Conservation (phyloP, 2,888 invertebrate genomes). For the Flexamia atlantica region DNA sequence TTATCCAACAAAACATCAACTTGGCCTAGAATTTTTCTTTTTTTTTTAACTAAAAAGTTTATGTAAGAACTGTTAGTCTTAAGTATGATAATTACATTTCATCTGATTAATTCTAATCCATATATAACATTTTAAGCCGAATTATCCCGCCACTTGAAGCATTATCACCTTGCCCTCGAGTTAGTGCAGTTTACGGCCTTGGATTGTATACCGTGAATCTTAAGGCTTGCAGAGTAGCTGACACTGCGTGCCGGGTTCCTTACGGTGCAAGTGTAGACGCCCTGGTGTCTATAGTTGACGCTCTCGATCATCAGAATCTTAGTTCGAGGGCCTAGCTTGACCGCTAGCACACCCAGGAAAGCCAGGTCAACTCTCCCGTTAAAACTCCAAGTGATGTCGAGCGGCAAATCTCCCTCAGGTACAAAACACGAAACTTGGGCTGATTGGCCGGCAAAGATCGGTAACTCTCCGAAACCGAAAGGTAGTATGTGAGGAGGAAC, state of each 20-base stretch:
- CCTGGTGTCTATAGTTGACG: conserved; percentile 72
- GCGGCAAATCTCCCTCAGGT: conserved; percentile 85
- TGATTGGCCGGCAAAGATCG: conserved; percentile 83
- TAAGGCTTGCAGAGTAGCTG: conserved; percentile 76
- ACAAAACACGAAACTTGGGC: conserved; percentile 84
- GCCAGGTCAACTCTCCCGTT: conserved; percentile 73
- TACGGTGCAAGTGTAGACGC: conserved; percentile 79
- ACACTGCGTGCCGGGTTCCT: conserved; percentile 78
- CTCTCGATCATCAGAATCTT: conserved; percentile 68
- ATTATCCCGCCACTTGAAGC: conserved; percentile 18
- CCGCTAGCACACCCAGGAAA: conserved; percentile 73
- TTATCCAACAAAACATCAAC: no score
- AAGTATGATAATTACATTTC: no score
- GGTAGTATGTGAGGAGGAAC: conserved; percentile 86
- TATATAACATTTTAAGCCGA: background rate
- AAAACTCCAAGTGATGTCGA: conserved; percentile 83
- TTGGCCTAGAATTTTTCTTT: no score
- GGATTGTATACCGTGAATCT: conserved; percentile 78
- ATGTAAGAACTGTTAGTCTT: no score
- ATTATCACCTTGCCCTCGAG: background rate
- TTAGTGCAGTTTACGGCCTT: conserved; percentile 18
- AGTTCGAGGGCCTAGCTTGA: conserved; percentile 76
- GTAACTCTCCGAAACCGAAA: conserved; percentile 83
- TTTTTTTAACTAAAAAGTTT: no score
- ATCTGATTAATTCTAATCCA: background rate